phyloP scores from a whole-genome alignment of 1,140 invertebrate genomes.

The Musca vetustissima region DNA sequence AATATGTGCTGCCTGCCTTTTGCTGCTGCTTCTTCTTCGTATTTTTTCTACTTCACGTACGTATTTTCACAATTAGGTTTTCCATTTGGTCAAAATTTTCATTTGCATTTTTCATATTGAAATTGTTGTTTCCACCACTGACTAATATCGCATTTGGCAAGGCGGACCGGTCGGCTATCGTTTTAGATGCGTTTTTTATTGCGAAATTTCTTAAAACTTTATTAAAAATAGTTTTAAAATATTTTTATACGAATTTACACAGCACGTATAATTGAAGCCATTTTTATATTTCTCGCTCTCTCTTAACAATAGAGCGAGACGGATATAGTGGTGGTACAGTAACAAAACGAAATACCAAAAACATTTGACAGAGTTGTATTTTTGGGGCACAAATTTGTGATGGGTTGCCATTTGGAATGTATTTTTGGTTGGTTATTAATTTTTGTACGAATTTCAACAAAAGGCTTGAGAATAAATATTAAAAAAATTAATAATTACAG shows the following conservation, averaged over 20 bases:
- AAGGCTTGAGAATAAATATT: too few species aligned
- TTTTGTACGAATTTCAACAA: too few species aligned
- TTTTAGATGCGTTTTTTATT: neutral
- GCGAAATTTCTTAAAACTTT: neutral
- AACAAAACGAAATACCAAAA: constrained; percentile 10
- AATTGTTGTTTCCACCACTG: neutral
- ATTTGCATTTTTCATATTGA: neutral
- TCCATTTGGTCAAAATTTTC: constrained; percentile 14
- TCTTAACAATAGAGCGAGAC: neutral
- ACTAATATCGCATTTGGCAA: neutral
- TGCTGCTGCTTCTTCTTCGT: constrained; percentile 6
- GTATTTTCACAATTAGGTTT: constrained; percentile 12
- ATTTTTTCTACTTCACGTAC: constrained; percentile 7
- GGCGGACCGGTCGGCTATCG: neutral
- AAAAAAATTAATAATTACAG: too few species aligned
- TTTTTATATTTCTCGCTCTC: constrained; percentile 32
- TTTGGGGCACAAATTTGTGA: neutral
- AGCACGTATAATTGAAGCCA: constrained; percentile 28
- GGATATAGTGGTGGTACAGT: neutral
- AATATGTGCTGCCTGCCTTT: too few species aligned
- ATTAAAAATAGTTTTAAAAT: constrained; percentile 12
- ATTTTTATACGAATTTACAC: constrained; percentile 25
- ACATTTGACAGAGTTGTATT: constrained; percentile 8
- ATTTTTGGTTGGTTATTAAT: too few species aligned
- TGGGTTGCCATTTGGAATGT: too few species aligned